Conservation (phyloP, 2,113 vertebrate species). For the cat (Felis catus) region F.catus_Fca126_mat1.0 CM031424.1:89224001-89224500, state of each 20-base stretch:
- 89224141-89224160: neutral
- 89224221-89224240: neutral
- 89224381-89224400: neutral
- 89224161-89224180: neutral
- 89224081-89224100: neutral
- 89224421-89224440: neutral
- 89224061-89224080: neutral
- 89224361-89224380: fast-evolving
- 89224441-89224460: neutral
- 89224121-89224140: neutral
- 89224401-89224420: fast-evolving
- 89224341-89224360: too few species aligned
- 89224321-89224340: too few species aligned
- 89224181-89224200: neutral
- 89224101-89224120: neutral
- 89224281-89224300: neutral
- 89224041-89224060: neutral
- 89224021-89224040: neutral
- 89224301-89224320: neutral
- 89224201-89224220: neutral
- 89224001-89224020: neutral
- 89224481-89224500: neutral
- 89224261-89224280: neutral
- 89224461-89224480: too few species aligned
- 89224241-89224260: neutral